These are phyloP conservation scores for Hystrix cristata DNA, from an alignment of 2,113 vertebrate genomes.

Conservation along the genomic window DNA sequence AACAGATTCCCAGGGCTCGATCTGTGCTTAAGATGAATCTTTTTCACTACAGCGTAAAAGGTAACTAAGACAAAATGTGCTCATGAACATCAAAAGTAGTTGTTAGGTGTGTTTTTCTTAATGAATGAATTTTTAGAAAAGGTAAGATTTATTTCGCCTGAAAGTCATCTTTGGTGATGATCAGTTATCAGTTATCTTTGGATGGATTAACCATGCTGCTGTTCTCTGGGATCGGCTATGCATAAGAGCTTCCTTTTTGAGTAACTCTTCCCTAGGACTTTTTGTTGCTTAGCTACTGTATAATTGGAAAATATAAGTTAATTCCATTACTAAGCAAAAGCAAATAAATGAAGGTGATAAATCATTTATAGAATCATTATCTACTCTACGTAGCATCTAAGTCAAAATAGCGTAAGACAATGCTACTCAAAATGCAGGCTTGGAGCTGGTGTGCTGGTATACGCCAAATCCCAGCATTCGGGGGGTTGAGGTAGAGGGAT, in stretches of 20 bases:
- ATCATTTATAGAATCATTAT: neutral
- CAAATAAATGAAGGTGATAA: neutral
- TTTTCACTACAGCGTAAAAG: neutral
- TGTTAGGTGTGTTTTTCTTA: neutral
- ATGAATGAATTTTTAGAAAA: neutral
- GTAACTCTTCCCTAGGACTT: neutral
- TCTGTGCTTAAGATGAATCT: slow-evolving; percentile 71
- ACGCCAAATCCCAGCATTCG: neutral
- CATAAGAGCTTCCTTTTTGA: neutral
- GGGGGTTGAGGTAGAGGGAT: neutral
- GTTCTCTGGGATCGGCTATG: neutral
- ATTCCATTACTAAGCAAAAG: neutral
- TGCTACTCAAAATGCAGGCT: neutral
- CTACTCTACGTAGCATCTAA: neutral
- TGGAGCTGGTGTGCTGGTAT: neutral
- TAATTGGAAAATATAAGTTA: slow-evolving; percentile 32
- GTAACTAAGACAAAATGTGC: neutral
- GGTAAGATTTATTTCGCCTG: neutral
- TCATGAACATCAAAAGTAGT: neutral
- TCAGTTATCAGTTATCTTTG: neutral
- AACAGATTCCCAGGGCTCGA: slow-evolving; percentile 81
- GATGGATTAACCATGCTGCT: neutral
- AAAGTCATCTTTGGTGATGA: neutral
- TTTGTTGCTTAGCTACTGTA: slow-evolving; percentile 11
- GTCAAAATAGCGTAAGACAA: neutral